phyloP scores from a whole-genome alignment of 2,797 vertebrate species.

The Ciconia nigra region DNA sequence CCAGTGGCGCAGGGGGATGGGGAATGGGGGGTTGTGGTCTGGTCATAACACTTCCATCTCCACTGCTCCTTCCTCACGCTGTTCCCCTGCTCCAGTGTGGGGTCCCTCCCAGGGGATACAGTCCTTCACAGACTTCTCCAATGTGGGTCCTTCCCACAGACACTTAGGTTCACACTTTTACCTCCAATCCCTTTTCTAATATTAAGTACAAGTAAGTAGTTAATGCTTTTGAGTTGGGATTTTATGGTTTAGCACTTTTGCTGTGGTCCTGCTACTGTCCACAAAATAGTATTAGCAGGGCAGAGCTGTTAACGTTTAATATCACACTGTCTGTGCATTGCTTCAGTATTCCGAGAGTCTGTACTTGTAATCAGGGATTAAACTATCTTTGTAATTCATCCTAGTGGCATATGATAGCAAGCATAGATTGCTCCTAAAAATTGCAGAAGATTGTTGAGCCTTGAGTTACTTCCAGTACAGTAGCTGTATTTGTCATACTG shows the following conservation, averaged over 20 bases:
- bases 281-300: neutral
- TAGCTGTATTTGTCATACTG: neutral
- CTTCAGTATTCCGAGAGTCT: neutral
- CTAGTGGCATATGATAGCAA: neutral
- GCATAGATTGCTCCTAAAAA: neutral
- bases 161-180: neutral
- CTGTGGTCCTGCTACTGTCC: neutral
- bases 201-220: neutral
- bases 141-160: fast-evolving
- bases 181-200: neutral
- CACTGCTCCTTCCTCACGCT: neutral
- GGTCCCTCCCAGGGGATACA: neutral
- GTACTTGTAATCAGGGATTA: neutral
- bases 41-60: neutral
- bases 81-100: neutral
- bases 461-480: neutral
- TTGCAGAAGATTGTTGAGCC: neutral
- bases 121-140: neutral
- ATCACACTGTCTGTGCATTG: neutral
- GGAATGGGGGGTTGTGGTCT: neutral
- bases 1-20: neutral
- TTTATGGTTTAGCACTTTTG: neutral
- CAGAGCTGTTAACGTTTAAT: neutral
- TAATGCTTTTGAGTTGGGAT: neutral
- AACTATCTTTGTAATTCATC: neutral